phyloP scores from a whole-genome alignment of 2,888 invertebrate species.

The Lycia hirtaria region DNA sequence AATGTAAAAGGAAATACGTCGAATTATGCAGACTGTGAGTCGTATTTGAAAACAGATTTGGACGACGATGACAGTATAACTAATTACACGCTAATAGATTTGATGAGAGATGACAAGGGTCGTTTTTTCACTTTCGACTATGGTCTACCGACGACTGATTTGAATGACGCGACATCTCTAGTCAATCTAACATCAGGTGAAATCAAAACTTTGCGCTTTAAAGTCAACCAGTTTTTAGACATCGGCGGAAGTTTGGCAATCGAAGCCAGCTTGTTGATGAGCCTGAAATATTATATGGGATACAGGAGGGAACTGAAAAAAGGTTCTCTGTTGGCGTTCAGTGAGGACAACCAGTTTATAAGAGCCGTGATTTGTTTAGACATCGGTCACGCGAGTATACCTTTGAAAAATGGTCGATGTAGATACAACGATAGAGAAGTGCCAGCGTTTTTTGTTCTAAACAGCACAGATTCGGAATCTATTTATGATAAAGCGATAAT shows the following conservation, averaged over 20 bases:
- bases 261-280: conserved; percentile 89
- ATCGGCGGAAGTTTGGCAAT: conserved; percentile 92
- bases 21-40: conserved; percentile 67
- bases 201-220: conserved; percentile 88
- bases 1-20: conserved; percentile 54
- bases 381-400: conserved; percentile 84
- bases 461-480: conserved; percentile 87
- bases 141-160: conserved; percentile 87
- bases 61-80: conserved; percentile 56
- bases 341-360: conserved; percentile 78
- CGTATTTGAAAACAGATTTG: conserved; percentile 56
- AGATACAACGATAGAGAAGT: conserved; percentile 79
- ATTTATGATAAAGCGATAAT: conserved; percentile 87
- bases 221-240: conserved; percentile 89
- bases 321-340: conserved; percentile 67
- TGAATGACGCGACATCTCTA: conserved; percentile 87
- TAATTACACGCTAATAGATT: conserved; percentile 63
- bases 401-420: conserved; percentile 87
- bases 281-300: conserved; percentile 80
- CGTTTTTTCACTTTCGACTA: conserved; percentile 92
- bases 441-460: conserved; percentile 87
- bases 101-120: conserved; percentile 87
- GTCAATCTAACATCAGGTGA: conserved; percentile 88
- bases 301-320: conserved; percentile 64
- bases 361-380: conserved; percentile 87